Conservation (phyloP, 1,140 invertebrate genomes). For the Panulirus ornatus region DNA sequence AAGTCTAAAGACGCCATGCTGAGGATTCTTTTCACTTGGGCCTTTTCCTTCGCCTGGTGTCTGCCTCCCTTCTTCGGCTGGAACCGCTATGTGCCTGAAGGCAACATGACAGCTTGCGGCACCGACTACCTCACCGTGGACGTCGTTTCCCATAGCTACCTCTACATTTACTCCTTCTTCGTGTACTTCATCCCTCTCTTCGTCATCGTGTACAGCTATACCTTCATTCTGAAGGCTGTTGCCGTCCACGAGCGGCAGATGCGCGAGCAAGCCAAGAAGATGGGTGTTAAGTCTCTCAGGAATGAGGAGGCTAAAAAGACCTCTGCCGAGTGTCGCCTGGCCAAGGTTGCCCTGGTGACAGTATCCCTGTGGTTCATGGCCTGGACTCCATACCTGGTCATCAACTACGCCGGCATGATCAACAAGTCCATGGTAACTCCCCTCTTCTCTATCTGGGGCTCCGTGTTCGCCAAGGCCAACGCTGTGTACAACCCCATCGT, state of each 20-base stretch:
- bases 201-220: not conserved
- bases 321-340: slow-evolving; percentile 20
- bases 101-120: not conserved
- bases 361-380: slow-evolving; percentile 29
- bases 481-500: slow-evolving; percentile 30
- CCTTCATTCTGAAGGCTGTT: slow-evolving; percentile 20
- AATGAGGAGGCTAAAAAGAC: slow-evolving; percentile 10
- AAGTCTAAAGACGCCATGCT: not conserved
- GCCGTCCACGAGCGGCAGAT: slow-evolving; percentile 10
- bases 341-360: slow-evolving; percentile 12
- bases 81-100: slow-evolving; percentile 2
- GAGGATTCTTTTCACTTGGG: not conserved
- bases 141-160: not conserved
- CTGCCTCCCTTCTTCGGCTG: not conserved
- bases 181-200: not conserved
- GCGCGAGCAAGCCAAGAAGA: slow-evolving; percentile 29
- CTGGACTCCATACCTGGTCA: slow-evolving; percentile 3
- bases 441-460: not conserved
- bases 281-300: slow-evolving; percentile 16
- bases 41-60: not conserved
- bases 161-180: not conserved
- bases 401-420: not conserved
- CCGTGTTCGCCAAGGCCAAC: slow-evolving; percentile 32
- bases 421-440: not conserved
- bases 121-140: not conserved